Evolutionary conservation across 2,113 vertebrate species (phyloP).

Genomic region (Ailurus styani): DNA sequence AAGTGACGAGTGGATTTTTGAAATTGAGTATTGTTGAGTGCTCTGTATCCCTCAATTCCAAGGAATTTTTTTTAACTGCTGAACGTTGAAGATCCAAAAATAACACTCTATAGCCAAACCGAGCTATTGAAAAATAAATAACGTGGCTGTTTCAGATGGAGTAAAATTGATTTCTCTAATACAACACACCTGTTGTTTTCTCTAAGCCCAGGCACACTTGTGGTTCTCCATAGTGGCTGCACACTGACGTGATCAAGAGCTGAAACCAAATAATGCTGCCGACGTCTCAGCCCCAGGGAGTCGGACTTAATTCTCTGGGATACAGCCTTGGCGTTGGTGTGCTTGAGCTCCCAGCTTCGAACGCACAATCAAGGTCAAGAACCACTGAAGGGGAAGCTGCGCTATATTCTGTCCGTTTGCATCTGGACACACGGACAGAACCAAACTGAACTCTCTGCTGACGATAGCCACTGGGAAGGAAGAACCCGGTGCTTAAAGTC

Average conservation of each 20-base stretch:
- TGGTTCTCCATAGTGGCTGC: not conserved
- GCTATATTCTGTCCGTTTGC: accelerated
- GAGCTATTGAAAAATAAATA: not conserved
- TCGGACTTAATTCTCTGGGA: not conserved
- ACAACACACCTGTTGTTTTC: not conserved
- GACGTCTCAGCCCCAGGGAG: accelerated
- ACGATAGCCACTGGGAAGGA: accelerated
- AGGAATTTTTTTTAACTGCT: not conserved
- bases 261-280: not conserved
- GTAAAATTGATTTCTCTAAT: not conserved
- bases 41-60: not conserved
- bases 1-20: not conserved
- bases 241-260: no score
- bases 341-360: not conserved
- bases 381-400: accelerated
- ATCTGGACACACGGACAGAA: not conserved
- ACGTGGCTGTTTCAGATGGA: not conserved
- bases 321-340: accelerated
- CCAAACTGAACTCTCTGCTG: not conserved
- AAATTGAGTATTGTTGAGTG: not conserved
- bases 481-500: not conserved
- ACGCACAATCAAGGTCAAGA: accelerated
- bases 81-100: not conserved
- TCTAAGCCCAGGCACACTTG: no score
- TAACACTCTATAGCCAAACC: not conserved